A percentile compares a stretch with the other conserved stretches of the same genome.
Evolutionary conservation across 2,113 vertebrate species (phyloP).

Genomic region (Carassius gibelio): DNA sequence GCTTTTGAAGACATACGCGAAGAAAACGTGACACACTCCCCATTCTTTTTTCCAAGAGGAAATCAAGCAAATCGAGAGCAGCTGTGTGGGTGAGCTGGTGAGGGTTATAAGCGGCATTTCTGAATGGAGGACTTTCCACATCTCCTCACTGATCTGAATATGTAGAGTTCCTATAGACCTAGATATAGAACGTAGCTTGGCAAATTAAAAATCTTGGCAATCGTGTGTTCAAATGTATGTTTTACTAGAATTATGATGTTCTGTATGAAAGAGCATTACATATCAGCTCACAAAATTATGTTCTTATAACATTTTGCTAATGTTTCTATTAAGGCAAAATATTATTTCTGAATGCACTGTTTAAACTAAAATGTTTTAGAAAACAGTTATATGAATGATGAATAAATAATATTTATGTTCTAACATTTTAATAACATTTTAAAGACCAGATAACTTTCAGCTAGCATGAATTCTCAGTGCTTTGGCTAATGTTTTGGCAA

Average conservation of each 20-base stretch:
- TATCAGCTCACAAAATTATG: not conserved
- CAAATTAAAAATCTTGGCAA: not conserved
- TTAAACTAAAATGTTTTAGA: not conserved
- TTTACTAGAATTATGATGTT: not conserved
- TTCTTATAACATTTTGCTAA: not conserved
- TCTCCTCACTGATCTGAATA: conserved; percentile 32
- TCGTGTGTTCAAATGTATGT: not conserved
- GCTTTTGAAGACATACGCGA: conserved; percentile 18
- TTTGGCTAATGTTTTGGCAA: too few relatives aligned
- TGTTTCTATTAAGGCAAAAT: not conserved
- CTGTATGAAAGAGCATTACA: not conserved
- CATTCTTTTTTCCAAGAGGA: conserved; percentile 76
- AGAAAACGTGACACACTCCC: conserved; percentile 52
- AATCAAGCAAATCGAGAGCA: conserved; percentile 80
- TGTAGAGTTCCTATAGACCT: conserved; percentile 15
- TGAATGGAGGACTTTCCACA: conserved; percentile 29
- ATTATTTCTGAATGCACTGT: not conserved
- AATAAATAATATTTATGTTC: not conserved
- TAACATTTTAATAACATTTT: not conserved
- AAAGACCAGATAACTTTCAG: too few relatives aligned
- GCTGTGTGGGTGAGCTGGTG: conserved; percentile 82
- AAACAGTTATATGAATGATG: not conserved
- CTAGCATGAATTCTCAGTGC: not conserved
- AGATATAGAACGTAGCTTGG: conserved; percentile 1
- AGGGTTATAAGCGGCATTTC: conserved; percentile 35